These are phyloP conservation scores for Caenorhabditis doughertyi DNA, from an alignment of 2,888 invertebrate genomes.

Conservation along the genomic window DNA sequence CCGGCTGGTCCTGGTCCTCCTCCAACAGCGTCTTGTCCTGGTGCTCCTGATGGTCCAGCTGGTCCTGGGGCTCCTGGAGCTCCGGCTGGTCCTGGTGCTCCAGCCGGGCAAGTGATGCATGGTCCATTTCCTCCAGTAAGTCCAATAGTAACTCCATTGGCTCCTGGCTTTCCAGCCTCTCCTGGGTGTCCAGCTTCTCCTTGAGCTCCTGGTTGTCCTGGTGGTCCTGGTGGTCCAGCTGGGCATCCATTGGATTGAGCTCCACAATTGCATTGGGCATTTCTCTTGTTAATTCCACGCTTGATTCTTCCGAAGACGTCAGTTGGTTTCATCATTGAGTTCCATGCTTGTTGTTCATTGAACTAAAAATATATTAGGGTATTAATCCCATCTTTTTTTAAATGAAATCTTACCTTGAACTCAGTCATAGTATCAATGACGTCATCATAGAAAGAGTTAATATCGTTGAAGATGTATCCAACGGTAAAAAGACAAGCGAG, in stretches of 20 bases:
- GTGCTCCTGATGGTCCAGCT: slow-evolving; percentile 67
- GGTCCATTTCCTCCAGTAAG: slow-evolving; percentile 60
- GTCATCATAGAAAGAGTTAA: slow-evolving; percentile 71
- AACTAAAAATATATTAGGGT: slow-evolving; percentile 26
- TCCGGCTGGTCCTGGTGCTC: slow-evolving; percentile 64
- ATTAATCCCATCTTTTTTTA: background rate
- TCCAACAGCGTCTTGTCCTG: slow-evolving; percentile 63
- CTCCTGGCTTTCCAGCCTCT: slow-evolving; percentile 73
- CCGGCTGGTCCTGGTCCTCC: slow-evolving; percentile 66
- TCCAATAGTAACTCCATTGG: slow-evolving; percentile 68
- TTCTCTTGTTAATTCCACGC: slow-evolving; percentile 65
- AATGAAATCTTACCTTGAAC: slow-evolving; percentile 56
- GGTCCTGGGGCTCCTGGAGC: slow-evolving; percentile 63
- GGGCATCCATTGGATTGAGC: slow-evolving; percentile 60
- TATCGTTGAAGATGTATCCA: slow-evolving; percentile 71
- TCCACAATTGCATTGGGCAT: slow-evolving; percentile 62
- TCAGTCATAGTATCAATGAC: slow-evolving; percentile 66
- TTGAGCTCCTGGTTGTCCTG: slow-evolving; percentile 59
- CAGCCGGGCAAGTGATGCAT: slow-evolving; percentile 62
- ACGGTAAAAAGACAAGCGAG: slow-evolving; percentile 65
- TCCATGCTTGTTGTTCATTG: slow-evolving; percentile 67
- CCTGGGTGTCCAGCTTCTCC: slow-evolving; percentile 64
- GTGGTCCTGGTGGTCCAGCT: slow-evolving; percentile 71
- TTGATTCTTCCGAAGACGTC: slow-evolving; percentile 60
- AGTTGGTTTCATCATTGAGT: slow-evolving; percentile 58